These are phyloP conservation scores for Ennomos quercinarius DNA, from an alignment of 2,888 invertebrate species.

Conservation along the genomic window DNA sequence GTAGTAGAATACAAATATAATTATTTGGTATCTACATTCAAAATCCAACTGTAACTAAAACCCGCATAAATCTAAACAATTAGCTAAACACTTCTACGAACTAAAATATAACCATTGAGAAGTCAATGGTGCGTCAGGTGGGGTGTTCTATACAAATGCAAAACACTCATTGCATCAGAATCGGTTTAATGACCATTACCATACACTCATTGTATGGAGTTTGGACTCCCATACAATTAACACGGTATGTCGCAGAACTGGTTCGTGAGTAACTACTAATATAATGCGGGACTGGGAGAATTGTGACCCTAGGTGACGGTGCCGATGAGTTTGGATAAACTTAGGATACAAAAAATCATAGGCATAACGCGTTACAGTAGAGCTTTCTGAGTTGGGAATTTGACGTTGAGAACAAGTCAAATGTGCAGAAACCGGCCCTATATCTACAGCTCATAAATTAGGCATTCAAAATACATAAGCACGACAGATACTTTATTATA, in stretches of 20 bases:
- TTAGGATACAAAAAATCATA: not conserved
- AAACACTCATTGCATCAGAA: conserved; percentile 26
- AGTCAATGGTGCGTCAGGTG: conserved; percentile 38
- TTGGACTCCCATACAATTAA: conserved; percentile 39
- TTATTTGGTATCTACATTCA: not conserved
- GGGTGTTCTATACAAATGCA: conserved; percentile 33
- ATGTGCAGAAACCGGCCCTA: too few species aligned
- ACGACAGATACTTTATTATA: too few species aligned
- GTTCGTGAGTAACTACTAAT: conserved; percentile 39
- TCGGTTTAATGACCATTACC: conserved; percentile 34
- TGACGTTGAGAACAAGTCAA: too few species aligned
- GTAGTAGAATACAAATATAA: too few species aligned
- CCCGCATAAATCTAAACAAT: conserved; percentile 18
- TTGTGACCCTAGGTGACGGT: conserved; percentile 33
- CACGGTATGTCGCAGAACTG: conserved; percentile 41
- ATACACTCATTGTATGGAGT: conserved; percentile 36
- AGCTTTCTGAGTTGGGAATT: too few species aligned
- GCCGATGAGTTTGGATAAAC: conserved; percentile 14
- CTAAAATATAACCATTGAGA: conserved; percentile 27
- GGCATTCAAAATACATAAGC: too few species aligned
- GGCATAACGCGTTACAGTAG: too few species aligned
- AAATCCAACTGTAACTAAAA: not conserved
- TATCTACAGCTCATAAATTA: too few species aligned
- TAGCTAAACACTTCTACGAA: conserved; percentile 22
- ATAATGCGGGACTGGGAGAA: conserved; percentile 34